Percentiles rank a stretch among this genome's conserved stretches.
Conservation (phyloP, 1,140 invertebrate genomes). For the Yoshiicerus persimilis region DNA sequence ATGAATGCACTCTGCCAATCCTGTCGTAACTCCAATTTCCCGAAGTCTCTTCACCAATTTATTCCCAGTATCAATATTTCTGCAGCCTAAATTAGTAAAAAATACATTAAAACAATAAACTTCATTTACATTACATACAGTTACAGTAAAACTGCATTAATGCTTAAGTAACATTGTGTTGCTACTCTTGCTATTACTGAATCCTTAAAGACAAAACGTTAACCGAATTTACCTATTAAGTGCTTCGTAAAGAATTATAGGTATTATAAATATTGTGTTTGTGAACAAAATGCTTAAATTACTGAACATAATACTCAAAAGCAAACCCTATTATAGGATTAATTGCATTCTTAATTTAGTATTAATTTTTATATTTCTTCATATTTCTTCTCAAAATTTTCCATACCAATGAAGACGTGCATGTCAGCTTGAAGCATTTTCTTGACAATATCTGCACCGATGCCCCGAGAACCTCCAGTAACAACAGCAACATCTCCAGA, state of each 20-base stretch:
- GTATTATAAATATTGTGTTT: no score
- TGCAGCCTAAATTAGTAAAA: constrained; percentile 53
- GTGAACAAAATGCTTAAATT: no score
- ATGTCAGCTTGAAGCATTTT: constrained; percentile 62
- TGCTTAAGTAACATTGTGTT: no score
- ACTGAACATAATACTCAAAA: no score
- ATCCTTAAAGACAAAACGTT: background rate
- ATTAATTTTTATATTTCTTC: no score
- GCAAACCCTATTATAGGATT: background rate
- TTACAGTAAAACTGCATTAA: no score
- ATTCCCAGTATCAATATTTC: constrained; percentile 65
- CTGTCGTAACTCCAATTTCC: constrained; percentile 57
- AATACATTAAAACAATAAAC: background rate
- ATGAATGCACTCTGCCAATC: constrained; percentile 56
- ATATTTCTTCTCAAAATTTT: no score
- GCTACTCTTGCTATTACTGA: no score
- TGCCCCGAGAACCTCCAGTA: constrained; percentile 83
- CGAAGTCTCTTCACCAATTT: constrained; percentile 58
- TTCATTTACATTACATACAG: no score
- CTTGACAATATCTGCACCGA: constrained; percentile 77
- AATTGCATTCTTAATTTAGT: background rate
- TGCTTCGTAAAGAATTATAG: no score
- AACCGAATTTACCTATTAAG: no score
- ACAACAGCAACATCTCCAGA: constrained; percentile 74
- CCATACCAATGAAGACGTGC: background rate